These are phyloP conservation scores for Jacana jacana DNA, from an alignment of 2,113 vertebrate species.

Conservation along the genomic window DNA sequence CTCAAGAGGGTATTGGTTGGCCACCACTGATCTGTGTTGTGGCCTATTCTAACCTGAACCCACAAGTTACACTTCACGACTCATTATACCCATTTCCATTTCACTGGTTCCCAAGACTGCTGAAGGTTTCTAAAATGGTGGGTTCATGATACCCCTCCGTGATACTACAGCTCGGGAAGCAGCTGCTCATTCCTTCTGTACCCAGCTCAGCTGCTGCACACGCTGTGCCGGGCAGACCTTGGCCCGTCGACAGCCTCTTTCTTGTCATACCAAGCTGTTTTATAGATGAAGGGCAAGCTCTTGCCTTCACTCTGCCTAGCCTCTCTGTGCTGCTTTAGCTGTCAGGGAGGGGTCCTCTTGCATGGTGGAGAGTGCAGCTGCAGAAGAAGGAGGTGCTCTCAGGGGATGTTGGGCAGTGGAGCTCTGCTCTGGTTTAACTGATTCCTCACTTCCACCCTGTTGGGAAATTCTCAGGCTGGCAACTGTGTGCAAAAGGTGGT, in stretches of 20 bases:
- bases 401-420: fast-evolving
- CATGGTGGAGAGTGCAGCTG: not conserved
- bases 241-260: not conserved
- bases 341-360: not conserved
- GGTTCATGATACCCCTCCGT: not conserved
- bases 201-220: not conserved
- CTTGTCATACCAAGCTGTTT: not conserved
- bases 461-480: not conserved
- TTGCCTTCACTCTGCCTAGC: not conserved
- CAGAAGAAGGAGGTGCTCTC: not conserved
- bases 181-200: not conserved
- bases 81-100: not conserved
- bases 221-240: not conserved
- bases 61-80: not conserved
- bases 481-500: not conserved
- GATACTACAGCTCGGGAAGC: not conserved
- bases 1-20: not conserved
- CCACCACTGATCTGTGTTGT: not conserved
- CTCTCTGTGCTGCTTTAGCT: not conserved
- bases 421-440: not conserved
- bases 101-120: not conserved
- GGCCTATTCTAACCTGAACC: not conserved
- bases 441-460: not conserved
- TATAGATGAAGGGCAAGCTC: fast-evolving
- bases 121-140: not conserved